phyloP scores from a whole-genome alignment of 2,888 invertebrate genomes.

The Stenolophus ochropezus region DNA sequence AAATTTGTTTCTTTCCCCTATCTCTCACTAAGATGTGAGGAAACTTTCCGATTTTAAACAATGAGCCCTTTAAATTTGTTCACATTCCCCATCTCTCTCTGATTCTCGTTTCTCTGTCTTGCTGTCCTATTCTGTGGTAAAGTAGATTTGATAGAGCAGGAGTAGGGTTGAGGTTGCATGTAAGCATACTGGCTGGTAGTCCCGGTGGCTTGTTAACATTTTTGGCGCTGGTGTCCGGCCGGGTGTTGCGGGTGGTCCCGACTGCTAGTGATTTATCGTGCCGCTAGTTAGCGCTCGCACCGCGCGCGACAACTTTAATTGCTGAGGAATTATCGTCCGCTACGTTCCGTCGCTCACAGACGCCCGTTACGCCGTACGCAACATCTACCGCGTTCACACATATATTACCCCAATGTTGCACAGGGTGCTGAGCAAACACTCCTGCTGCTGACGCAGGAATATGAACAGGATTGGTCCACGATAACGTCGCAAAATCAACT shows the following conservation, averaged over 20 bases:
- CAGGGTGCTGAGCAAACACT: background rate
- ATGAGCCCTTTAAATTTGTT: no score
- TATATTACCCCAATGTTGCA: conserved; percentile 18
- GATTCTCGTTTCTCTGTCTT: no score
- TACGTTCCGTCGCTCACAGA: conserved; percentile 12
- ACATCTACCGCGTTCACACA: conserved; percentile 9
- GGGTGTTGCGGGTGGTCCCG: conserved; percentile 71
- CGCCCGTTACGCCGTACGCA: background rate
- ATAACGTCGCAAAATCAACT: no score
- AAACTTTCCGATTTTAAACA: no score
- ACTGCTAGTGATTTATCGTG: conserved; percentile 70
- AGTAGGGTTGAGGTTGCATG: no score
- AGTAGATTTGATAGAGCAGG: no score
- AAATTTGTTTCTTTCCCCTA: no score
- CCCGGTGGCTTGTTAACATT: conserved; percentile 71
- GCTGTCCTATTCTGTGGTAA: no score
- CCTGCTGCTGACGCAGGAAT: background rate
- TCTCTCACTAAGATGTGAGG: no score
- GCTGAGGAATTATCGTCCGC: conserved; percentile 65
- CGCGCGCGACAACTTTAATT: conserved; percentile 66
- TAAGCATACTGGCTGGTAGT: background rate
- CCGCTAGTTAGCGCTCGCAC: conserved; percentile 68
- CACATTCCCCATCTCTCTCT: no score
- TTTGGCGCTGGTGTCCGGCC: conserved; percentile 73
- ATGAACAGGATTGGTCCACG: background rate